Evolutionary conservation across 2,113 vertebrate genomes (phyloP), one percentile per base, ranked within the genome.

Genomic region (Archilochus colubris): DNA sequence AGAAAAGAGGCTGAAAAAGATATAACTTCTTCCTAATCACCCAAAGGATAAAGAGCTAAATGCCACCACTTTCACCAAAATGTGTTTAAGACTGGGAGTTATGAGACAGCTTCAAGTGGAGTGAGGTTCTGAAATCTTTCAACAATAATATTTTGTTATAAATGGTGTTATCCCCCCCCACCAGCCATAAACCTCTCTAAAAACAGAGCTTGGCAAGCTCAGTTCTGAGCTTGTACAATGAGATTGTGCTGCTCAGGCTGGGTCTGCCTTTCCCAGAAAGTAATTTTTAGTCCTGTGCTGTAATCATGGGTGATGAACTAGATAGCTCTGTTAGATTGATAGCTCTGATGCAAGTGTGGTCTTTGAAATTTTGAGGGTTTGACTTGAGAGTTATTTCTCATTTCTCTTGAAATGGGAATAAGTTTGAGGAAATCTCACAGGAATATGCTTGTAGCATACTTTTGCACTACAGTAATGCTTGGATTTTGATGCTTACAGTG

Each of bases 41-140:
- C 18, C 2, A 2, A 38, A 75, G 38, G 33, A 43, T 51, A 43
- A 78, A 84, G 25, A 19, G 17, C 64, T 89, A 78, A 67, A 70
- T 86, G 53, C 57, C 12, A 8, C 59, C 67, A 59, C 51, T 59
- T 36, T 73, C 38, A 30, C 43, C 15, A 66, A 50, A 81, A n/a
- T 7, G 0, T 58, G 58, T 59, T 72, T 63, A 64, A 79, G 43
- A 25, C 38, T 75, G 19, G 44, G 24, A 91, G 40, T 84, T 75
- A 53, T 0, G 0, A 55, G 38, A 14, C n/a, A 38, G 15, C 22
- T 74, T 63, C 83, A 80, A 81, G 46, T 1, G 1, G 9, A 77
- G 27, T 54, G 73, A 83, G 16, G 21, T 73, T 73, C 82, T 94
- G 72, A 90, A 83, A 66, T 7, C 8, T 80, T 83, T 76, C 72